Evolutionary conservation across 2,888 invertebrate species (phyloP).

Genomic region (Andrena chrysosceles): DNA sequence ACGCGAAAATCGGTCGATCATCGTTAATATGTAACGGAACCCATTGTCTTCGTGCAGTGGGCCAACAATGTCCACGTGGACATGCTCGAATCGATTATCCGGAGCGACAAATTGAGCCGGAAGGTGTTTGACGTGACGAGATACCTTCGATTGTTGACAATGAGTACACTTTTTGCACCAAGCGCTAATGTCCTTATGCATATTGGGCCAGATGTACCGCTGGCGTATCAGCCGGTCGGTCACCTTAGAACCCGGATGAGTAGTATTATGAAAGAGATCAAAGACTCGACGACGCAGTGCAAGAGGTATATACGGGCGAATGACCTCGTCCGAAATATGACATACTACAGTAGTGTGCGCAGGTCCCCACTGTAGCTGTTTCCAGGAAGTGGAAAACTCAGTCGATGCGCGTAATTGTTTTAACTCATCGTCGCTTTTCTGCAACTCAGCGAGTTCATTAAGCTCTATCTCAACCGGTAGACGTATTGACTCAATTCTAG

Average conservation of each 20-base stretch:
- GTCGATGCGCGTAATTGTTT: no score
- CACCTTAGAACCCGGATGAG: background rate
- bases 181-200: background rate
- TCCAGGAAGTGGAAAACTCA: no score
- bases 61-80: background rate
- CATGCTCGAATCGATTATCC: background rate
- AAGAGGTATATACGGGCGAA: constrained; percentile 8
- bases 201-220: background rate
- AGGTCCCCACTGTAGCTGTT: background rate
- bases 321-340: background rate
- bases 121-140: background rate
- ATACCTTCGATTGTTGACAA: background rate
- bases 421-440: no score
- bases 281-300: no score
- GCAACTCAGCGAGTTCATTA: no score
- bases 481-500: background rate
- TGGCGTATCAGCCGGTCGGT: background rate
- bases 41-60: background rate
- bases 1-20: background rate
- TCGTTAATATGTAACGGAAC: background rate
- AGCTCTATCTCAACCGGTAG: background rate
- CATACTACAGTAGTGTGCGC: background rate
- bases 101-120: background rate
- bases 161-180: background rate
- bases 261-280: background rate